Evolutionary conservation across 2,113 vertebrate species (phyloP).

Genomic region (Patagioenas fasciata): DNA sequence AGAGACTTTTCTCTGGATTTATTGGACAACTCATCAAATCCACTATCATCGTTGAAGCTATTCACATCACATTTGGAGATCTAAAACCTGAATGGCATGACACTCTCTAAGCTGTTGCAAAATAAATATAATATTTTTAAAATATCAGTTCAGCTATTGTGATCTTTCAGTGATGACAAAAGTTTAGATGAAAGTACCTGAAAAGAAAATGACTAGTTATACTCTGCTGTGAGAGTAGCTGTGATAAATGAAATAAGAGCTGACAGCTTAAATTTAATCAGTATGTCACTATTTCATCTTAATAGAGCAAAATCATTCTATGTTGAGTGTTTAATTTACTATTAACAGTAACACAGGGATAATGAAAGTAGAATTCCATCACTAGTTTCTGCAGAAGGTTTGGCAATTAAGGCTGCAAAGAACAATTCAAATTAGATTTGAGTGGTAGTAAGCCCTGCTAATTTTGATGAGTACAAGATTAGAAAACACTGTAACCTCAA

Average conservation of each 20-base stretch:
- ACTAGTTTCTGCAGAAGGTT: slow-evolving; percentile 28
- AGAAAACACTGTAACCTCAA: slow-evolving; percentile 13
- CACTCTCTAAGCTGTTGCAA: neutral
- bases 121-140: neutral
- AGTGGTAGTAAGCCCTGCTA: slow-evolving; percentile 12
- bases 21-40: neutral
- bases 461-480: slow-evolving; percentile 42
- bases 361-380: slow-evolving; percentile 60
- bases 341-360: slow-evolving; percentile 5
- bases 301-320: slow-evolving; percentile 69
- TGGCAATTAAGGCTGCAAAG: slow-evolving; percentile 53
- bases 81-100: neutral
- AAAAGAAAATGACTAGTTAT: slow-evolving; percentile 61
- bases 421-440: slow-evolving; percentile 65
- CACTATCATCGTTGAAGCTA: neutral
- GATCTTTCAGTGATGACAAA: neutral
- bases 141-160: neutral
- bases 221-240: slow-evolving; percentile 35
- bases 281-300: slow-evolving; percentile 64
- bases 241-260: slow-evolving; percentile 65
- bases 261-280: slow-evolving; percentile 77
- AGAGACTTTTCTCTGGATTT: neutral
- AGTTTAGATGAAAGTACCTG: slow-evolving; percentile 17
- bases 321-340: slow-evolving; percentile 72
- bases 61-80: neutral